phyloP scores from a whole-genome alignment of 1,140 invertebrate genomes.

The Goniozus legneri region DNA sequence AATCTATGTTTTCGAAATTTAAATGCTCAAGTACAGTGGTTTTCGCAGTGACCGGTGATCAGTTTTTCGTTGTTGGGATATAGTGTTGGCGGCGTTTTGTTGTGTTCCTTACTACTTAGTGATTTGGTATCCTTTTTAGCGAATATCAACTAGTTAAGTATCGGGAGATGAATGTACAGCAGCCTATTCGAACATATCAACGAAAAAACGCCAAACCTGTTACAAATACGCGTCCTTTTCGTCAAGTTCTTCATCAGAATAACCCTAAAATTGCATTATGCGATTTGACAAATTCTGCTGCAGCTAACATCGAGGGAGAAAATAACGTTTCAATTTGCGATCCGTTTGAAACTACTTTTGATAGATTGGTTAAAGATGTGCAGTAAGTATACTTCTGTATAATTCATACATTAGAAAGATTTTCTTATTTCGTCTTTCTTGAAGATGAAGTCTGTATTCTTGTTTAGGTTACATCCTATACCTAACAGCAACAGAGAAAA shows the following conservation, averaged over 20 bases:
- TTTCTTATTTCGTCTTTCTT: background rate
- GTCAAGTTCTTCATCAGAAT: background rate
- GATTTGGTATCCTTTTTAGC: too few relatives aligned
- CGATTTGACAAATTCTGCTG: background rate
- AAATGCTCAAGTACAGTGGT: too few relatives aligned
- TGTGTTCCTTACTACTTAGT: too few relatives aligned
- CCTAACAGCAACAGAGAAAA: background rate
- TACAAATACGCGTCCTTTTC: background rate
- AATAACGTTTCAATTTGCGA: slow-evolving; percentile 18
- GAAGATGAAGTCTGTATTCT: too few relatives aligned
- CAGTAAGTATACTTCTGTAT: slow-evolving; percentile 20
- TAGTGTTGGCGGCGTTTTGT: too few relatives aligned
- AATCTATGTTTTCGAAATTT: too few relatives aligned
- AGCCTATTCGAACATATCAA: background rate
- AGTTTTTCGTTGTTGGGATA: too few relatives aligned
- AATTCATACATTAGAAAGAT: background rate
- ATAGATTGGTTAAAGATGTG: slow-evolving; percentile 24
- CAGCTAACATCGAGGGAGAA: background rate
- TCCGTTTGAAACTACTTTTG: slow-evolving; percentile 37
- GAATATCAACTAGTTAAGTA: too few relatives aligned
- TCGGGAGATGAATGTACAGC: too few relatives aligned
- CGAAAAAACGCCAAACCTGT: background rate
- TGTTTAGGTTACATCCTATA: too few relatives aligned
- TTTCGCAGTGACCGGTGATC: too few relatives aligned
- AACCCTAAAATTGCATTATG: background rate